Conservation (phyloP, 1,140 invertebrate species). For the Teleopsis dalmanni region DNA sequence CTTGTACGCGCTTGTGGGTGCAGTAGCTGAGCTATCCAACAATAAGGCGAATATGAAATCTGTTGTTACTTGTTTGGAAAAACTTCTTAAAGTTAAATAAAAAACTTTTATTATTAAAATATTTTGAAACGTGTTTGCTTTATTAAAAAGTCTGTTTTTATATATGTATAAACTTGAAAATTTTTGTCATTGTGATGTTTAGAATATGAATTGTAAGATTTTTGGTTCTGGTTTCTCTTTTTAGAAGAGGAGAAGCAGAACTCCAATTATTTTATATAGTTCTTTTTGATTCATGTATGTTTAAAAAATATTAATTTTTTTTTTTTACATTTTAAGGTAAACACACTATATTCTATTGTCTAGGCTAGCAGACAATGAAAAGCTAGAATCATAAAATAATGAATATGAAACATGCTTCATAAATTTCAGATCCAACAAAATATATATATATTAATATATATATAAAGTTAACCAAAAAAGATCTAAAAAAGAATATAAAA, state of each 20-base stretch:
- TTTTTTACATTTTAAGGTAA: slow-evolving; percentile 11
- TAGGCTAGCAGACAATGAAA: slow-evolving; percentile 40
- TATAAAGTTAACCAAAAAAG: no score
- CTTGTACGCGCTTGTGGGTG: slow-evolving; percentile 55
- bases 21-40: slow-evolving; percentile 51
- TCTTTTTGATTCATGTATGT: background rate
- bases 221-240: slow-evolving; percentile 7
- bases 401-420: background rate
- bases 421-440: background rate
- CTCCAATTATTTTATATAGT: no score
- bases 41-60: slow-evolving; percentile 58
- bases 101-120: slow-evolving; percentile 2
- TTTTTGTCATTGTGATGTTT: no score
- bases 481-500: background rate
- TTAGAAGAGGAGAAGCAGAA: slow-evolving; percentile 11
- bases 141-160: no score
- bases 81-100: slow-evolving; percentile 47
- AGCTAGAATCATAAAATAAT: slow-evolving; percentile 7
- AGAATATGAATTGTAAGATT: background rate
- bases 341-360: slow-evolving; percentile 44
- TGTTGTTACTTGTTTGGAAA: slow-evolving; percentile 53
- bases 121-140: background rate
- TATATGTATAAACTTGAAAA: no score
- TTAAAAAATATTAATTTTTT: slow-evolving; percentile 3
- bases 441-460: no score